Evolutionary conservation across 2,797 vertebrate species (phyloP), one percentile per base, ranked within the genome.

Genomic region (Trachops cirrhosus): DNA sequence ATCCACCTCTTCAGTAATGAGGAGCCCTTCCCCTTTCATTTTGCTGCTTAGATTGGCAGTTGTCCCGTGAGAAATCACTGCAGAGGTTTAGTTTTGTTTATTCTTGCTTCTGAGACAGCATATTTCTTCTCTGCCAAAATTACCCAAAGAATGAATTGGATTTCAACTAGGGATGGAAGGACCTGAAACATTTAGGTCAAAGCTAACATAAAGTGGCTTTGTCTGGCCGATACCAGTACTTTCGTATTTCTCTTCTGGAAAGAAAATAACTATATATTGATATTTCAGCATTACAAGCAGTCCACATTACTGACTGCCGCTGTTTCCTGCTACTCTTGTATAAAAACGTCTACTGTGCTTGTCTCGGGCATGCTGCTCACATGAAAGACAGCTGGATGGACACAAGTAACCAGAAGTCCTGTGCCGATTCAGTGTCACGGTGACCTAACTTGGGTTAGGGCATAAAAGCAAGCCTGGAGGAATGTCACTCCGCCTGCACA

Each of bases 11-110:
- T 52, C 11, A 5, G 46, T 84, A 44, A 75, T 34, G 71, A 96
- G 92, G 78, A 75, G 24, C 67, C 78, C 74, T 87, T 50, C 21
- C 50, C 74, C 41, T 96, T 89, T 89, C 57, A 82, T 93, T 88
- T 90, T 54, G 77, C 80, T 93, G 62, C 70, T 96, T 93, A 92
- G 89, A 92, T 96, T 93, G 85, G 80, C 73, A 24, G 94, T 50
- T 73, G 62, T 86, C 96, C 70, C 91, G 22, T 52, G 96, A 97
- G 95, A 95, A 96, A 95, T 94, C 64, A 86, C 52, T 37, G 86
- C 95, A 77, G 64, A 95, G 92, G 96, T 95, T 95, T 92, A 93
- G 95, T 97, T 96, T 95, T 95, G 83, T 92, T 89, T 82, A 32
- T 83, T 92, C 91, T 96, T 89, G 88, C 88, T 95, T 96, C 93